Conservation (phyloP, 2,797 vertebrate genomes). For the Catamblyrhynchus diadema region DNA sequence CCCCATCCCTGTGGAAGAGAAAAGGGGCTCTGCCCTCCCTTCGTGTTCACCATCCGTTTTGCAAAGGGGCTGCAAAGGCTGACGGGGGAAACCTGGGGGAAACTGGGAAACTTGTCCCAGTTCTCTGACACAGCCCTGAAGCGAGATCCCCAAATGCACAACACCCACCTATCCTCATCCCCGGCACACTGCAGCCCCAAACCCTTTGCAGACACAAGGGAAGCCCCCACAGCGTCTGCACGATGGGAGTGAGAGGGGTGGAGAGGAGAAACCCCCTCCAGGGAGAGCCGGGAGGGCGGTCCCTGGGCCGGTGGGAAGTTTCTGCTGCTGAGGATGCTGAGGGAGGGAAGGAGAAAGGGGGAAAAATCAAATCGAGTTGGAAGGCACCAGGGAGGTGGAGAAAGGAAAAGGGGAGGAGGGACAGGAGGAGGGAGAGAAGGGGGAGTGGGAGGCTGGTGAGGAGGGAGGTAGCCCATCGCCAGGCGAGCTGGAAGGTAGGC, state of each 20-base stretch:
- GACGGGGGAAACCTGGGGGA: background rate
- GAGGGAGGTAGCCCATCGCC: background rate
- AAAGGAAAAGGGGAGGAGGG: background rate
- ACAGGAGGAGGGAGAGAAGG: constrained; percentile 20
- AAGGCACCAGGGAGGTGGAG: constrained; percentile 18
- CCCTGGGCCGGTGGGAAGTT: background rate
- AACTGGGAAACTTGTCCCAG: background rate
- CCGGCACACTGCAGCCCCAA: background rate
- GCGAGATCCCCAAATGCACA: background rate
- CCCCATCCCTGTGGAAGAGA: background rate
- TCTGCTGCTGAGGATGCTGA: background rate
- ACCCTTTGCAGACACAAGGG: background rate
- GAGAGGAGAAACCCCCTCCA: background rate
- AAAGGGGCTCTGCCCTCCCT: background rate
- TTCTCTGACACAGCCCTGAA: background rate
- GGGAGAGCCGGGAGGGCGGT: background rate
- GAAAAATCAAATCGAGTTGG: background rate
- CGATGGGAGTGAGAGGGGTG: background rate
- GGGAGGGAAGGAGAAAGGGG: background rate
- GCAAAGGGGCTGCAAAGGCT: background rate
- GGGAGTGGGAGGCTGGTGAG: background rate
- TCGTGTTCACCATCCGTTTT: background rate
- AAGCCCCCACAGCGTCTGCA: background rate
- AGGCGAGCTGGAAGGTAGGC: background rate
- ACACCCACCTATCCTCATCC: background rate